Percentiles rank a stretch among this genome's conserved stretches.
phyloP scores from a whole-genome alignment of 2,888 invertebrate genomes.

The Physocephala rufipes region DNA sequence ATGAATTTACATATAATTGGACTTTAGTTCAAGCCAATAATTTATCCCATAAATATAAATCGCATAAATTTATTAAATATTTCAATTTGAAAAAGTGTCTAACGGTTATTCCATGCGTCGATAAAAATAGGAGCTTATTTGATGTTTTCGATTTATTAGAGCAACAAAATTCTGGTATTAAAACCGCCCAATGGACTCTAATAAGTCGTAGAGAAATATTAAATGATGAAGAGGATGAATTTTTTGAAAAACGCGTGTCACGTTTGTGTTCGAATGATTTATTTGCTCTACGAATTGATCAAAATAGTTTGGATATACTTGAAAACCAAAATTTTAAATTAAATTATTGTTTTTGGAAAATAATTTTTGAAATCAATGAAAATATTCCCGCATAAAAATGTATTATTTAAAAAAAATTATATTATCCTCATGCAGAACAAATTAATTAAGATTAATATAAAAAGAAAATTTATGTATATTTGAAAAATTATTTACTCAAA shows the following conservation, averaged over 20 bases:
- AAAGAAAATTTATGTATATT: too few species aligned
- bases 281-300: constrained; percentile 36
- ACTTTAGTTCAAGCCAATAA: constrained; percentile 21
- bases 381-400: too few species aligned
- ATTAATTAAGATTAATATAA: too few species aligned
- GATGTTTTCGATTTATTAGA: constrained; percentile 41
- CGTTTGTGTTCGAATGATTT: constrained; percentile 40
- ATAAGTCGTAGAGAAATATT: constrained; percentile 27
- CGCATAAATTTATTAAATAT: constrained; percentile 27
- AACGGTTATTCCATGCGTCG: constrained; percentile 39
- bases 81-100: constrained; percentile 24
- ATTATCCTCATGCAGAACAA: too few species aligned
- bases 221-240: constrained; percentile 23
- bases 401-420: background rate
- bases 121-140: constrained; percentile 33
- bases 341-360: constrained; percentile 45
- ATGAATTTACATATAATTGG: constrained; percentile 39
- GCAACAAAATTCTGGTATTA: constrained; percentile 39
- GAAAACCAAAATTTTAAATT: constrained; percentile 38
- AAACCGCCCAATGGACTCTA: constrained; percentile 38
- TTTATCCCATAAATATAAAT: constrained; percentile 23
- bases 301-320: constrained; percentile 28
- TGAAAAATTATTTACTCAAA: too few species aligned
- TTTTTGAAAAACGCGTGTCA: constrained; percentile 34
- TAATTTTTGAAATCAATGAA: constrained; percentile 36